These are phyloP conservation scores for Campylomormyrus tamandua DNA, from an alignment of 2,113 vertebrate species.

Conservation along the genomic window DNA sequence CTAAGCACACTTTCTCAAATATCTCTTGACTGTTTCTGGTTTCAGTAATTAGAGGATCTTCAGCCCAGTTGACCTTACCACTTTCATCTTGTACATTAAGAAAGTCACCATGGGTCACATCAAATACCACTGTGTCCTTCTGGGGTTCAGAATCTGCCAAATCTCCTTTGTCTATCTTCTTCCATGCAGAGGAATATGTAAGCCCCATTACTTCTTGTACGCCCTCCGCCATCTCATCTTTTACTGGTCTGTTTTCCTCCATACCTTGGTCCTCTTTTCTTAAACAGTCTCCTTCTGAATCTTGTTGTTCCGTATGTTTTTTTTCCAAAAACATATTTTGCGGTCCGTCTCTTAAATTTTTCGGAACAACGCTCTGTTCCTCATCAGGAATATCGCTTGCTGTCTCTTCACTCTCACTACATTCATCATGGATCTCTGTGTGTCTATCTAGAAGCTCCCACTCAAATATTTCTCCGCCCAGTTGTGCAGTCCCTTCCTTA, in stretches of 20 bases:
- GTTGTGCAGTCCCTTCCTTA: neutral
- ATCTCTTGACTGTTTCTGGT: neutral
- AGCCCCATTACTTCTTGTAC: neutral
- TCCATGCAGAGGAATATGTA: neutral
- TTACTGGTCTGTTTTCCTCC: neutral
- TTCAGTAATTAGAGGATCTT: neutral
- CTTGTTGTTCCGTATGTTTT: neutral
- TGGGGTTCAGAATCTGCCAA: neutral
- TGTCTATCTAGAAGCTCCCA: constrained; percentile 4
- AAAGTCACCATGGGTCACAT: neutral
- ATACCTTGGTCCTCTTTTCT: neutral
- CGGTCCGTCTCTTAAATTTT: neutral
- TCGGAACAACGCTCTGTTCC: neutral
- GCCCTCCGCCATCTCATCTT: neutral
- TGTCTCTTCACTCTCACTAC: neutral
- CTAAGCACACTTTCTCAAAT: neutral
- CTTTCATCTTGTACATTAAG: neutral
- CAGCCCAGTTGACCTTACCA: neutral
- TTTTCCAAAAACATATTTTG: neutral
- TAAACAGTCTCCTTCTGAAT: neutral
- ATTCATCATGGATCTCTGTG: neutral
- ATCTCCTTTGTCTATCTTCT: neutral
- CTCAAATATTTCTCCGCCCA: neutral
- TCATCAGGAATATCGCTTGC: neutral
- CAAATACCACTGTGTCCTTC: neutral